A percentile compares a stretch with the other conserved stretches of the same genome.
Evolutionary conservation across 2,888 invertebrate genomes (phyloP).

Genomic region (Empis stercorea): DNA sequence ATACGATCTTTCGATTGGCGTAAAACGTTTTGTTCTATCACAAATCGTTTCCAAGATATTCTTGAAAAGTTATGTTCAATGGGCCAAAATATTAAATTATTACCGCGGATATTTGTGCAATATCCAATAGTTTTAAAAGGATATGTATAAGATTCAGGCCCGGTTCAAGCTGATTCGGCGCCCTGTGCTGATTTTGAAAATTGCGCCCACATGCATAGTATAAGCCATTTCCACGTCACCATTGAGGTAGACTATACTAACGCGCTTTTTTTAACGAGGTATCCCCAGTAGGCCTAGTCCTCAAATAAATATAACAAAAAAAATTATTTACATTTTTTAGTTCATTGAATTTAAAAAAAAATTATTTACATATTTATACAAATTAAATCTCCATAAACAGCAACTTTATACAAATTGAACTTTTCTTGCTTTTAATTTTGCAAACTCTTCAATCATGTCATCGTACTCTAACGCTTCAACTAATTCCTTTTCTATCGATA

Average conservation of each 20-base stretch:
- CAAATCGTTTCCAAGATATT: too few species aligned
- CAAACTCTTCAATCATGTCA: neutral
- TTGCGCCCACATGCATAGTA: neutral
- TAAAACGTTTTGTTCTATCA: too few species aligned
- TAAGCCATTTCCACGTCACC: neutral
- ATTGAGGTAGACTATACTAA: neutral
- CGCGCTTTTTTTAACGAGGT: neutral
- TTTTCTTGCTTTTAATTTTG: neutral
- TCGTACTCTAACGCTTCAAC: neutral
- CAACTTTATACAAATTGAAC: neutral
- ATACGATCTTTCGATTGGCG: too few species aligned
- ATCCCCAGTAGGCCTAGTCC: neutral
- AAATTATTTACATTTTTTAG: neutral
- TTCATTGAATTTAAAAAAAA: neutral
- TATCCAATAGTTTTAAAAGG: too few species aligned
- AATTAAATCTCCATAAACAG: neutral
- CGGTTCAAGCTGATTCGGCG: neutral
- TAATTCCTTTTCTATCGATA: conserved; percentile 2
- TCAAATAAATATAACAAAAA: neutral
- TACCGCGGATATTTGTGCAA: too few species aligned
- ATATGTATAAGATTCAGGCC: neutral
- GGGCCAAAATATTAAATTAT: too few species aligned
- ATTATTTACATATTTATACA: neutral
- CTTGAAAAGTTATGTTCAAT: too few species aligned
- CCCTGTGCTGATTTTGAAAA: neutral